A percentile compares a stretch with the other conserved stretches of the same genome.
These are phyloP conservation scores for Pocillopora verrucosa DNA, from an alignment of 64 coral and sea anemone species.

Conservation along the genomic window DNA sequence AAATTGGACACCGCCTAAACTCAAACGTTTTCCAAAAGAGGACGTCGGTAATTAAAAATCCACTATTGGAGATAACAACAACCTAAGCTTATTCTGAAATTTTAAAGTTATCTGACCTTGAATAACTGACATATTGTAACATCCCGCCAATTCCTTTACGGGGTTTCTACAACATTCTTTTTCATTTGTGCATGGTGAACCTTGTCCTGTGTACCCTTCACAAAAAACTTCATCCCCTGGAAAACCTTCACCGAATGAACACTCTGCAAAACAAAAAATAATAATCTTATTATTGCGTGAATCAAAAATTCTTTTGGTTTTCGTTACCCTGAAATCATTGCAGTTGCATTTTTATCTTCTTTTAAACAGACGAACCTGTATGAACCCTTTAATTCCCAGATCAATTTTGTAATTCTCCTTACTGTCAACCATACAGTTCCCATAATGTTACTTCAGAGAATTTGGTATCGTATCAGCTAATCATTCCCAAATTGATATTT, in stretches of 20 bases:
- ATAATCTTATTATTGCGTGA: background rate
- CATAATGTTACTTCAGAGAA: too few species aligned
- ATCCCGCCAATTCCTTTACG: fast-evolving
- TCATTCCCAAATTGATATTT: too few species aligned
- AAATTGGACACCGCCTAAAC: too few species aligned
- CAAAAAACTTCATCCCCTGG: background rate
- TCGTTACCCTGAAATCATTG: too few species aligned
- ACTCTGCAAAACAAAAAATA: background rate
- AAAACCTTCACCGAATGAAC: background rate
- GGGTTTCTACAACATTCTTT: slow-evolving; percentile 7
- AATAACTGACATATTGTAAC: slow-evolving; percentile 17
- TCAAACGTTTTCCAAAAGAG: too few species aligned
- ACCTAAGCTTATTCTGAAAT: background rate
- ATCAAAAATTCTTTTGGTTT: too few species aligned
- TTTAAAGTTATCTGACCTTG: background rate
- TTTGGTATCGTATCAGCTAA: too few species aligned
- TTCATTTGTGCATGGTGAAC: background rate
- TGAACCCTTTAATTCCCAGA: too few species aligned
- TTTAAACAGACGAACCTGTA: too few species aligned
- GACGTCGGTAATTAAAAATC: background rate
- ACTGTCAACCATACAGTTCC: too few species aligned
- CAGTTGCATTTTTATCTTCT: too few species aligned
- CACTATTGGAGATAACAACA: background rate
- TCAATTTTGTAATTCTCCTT: too few species aligned
- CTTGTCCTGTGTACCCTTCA: background rate